These are phyloP conservation scores for Ceyx margarethae DNA, from an alignment of 2,113 vertebrate species.

Conservation along the genomic window DNA sequence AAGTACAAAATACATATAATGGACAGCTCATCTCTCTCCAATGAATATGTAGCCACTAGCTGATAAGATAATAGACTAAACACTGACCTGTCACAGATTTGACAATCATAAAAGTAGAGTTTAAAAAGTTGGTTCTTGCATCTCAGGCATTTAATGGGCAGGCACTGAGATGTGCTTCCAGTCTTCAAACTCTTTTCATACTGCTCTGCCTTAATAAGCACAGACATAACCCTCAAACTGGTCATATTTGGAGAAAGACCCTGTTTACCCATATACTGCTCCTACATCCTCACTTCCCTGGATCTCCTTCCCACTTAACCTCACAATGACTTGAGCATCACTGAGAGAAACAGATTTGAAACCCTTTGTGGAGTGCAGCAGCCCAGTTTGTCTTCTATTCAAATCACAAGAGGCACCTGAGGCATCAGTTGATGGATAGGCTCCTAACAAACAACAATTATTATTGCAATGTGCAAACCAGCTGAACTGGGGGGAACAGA, in stretches of 20 bases:
- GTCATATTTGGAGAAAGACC: background rate
- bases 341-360: background rate
- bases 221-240: background rate
- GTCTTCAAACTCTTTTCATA: background rate
- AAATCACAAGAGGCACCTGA: slow-evolving; percentile 15
- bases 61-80: slow-evolving; percentile 68
- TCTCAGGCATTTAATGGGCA: slow-evolving; percentile 46
- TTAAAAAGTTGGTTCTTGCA: slow-evolving; percentile 40
- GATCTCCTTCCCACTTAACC: slow-evolving; percentile 28
- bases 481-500: slow-evolving; percentile 12
- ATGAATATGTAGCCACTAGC: slow-evolving; percentile 61
- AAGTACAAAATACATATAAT: slow-evolving; percentile 67
- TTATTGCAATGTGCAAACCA: slow-evolving; percentile 24
- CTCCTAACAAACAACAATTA: slow-evolving; percentile 60
- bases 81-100: slow-evolving; percentile 47
- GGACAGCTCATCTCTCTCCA: slow-evolving; percentile 64
- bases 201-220: slow-evolving; percentile 15
- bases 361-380: background rate
- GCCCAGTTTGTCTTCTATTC: background rate
- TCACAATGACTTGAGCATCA: background rate
- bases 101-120: slow-evolving; percentile 48
- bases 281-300: background rate
- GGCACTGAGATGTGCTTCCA: slow-evolving; percentile 1
- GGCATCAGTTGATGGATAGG: slow-evolving; percentile 15
- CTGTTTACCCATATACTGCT: background rate